Conservation (phyloP, 1,140 invertebrate genomes). For the Sitobion miscanthi region DNA sequence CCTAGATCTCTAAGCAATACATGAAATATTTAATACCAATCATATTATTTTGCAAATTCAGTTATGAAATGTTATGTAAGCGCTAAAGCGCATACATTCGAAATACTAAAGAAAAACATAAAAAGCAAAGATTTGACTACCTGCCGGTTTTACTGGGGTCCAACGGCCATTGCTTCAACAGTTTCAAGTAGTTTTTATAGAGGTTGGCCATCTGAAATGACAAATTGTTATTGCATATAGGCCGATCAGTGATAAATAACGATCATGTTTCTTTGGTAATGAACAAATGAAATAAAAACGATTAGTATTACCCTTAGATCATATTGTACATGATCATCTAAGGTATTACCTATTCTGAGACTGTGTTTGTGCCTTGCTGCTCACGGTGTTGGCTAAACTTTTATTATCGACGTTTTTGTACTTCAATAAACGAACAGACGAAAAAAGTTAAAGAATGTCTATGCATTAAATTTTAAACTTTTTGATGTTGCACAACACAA, state of each 20-base stretch:
- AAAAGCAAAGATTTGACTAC: conserved; percentile 63
- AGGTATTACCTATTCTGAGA: too few relatives aligned
- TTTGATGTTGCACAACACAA: background rate
- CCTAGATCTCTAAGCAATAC: conserved; percentile 76
- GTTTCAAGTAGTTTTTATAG: conserved; percentile 76
- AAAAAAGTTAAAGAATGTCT: background rate
- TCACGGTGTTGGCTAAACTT: background rate
- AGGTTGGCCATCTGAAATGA: conserved; percentile 67
- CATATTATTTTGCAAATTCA: background rate
- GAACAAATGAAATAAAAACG: background rate
- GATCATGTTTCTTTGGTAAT: too few relatives aligned
- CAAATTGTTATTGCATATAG: background rate
- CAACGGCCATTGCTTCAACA: conserved; percentile 81
- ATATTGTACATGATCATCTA: too few relatives aligned
- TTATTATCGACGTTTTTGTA: background rate
- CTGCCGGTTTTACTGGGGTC: conserved; percentile 75
- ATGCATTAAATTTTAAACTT: background rate
- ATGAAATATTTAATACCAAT: conserved; percentile 62
- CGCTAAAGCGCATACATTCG: background rate
- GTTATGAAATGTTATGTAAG: background rate
- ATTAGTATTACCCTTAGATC: background rate
- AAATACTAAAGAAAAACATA: background rate
- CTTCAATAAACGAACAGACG: background rate
- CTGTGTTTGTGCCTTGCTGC: background rate
- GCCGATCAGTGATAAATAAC: background rate